Evolutionary conservation across 2,888 invertebrate species (phyloP).

Genomic region (Heliconius cydno): DNA sequence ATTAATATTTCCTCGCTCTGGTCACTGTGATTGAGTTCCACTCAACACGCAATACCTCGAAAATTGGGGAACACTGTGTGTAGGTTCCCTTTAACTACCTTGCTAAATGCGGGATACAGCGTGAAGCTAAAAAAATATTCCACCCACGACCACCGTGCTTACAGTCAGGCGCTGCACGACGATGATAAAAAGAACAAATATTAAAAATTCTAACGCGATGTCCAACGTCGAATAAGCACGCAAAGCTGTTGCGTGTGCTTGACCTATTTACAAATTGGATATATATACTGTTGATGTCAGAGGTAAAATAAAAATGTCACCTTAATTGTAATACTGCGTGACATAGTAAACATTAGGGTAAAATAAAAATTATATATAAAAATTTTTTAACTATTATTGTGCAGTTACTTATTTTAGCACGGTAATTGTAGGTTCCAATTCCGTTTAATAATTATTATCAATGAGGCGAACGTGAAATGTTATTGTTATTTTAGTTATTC

Average conservation of each 20-base stretch:
- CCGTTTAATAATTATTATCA: too few relatives aligned
- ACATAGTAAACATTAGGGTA: background rate
- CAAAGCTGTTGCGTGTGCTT: background rate
- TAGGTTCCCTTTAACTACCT: background rate
- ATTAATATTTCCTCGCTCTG: too few relatives aligned
- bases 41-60: background rate
- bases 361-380: background rate
- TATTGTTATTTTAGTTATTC: too few relatives aligned
- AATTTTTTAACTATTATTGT: background rate
- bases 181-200: background rate
- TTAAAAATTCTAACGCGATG: background rate
- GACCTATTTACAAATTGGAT: background rate
- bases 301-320: background rate
- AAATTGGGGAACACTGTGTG: background rate
- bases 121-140: background rate
- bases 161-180: background rate
- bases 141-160: background rate
- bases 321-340: background rate
- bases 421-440: background rate
- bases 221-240: background rate
- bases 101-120: background rate
- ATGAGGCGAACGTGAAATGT: too few relatives aligned
- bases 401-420: background rate
- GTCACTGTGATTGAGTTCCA: background rate
- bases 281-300: background rate